Evolutionary conservation across 2,888 invertebrate species (phyloP), one percentile per base, ranked within the genome.

Genomic region (Pheosia gnoma): DNA sequence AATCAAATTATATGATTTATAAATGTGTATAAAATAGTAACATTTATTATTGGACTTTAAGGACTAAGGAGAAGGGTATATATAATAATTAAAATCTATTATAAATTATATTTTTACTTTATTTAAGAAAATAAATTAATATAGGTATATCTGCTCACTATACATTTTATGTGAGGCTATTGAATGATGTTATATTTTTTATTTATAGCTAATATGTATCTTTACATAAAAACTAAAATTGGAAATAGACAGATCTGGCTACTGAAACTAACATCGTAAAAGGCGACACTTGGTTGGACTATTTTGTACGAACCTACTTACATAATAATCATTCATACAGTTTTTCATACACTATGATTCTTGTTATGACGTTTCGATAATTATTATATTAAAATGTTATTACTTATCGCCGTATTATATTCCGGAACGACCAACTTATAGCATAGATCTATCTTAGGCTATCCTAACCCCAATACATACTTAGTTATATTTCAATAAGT

Each of bases 61-160:
- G 57, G 55, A 59, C 36, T 73, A 70, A 70, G 62, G 59, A 75
- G 67, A 77, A 73, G 75, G 75, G 72, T 77, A 75, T 68, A 70
- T 61, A 62, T 64, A 75, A 64, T 37, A 43, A 7, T 41, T 55
- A 25, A 4, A 41, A 45, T 39, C 36, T 57, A 10, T 57, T 5
- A 45, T 57, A n/a, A n/a, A 51, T 5, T 51, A 51, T 47, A 47
- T 47, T 47, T 47, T n/a, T 47, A 51, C 25, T 51, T 51, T 7
- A 51, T 25, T 25, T 25, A 25, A 25, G 13, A 6, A 25, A 9
- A 51, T 25, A 7, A 47, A 47, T 25, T 47, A 47, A 4, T 25
- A 8, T 4, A 51, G 8, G 4, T 4, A 52, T 36, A 10, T 52
- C 36, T 52, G 52, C 36, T 52, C 52, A 52, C 4, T 25, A 52